These are phyloP conservation scores for Paelopatides confundens DNA, from an alignment of 53 echinoderm and acorn worm species.

Conservation along the genomic window DNA sequence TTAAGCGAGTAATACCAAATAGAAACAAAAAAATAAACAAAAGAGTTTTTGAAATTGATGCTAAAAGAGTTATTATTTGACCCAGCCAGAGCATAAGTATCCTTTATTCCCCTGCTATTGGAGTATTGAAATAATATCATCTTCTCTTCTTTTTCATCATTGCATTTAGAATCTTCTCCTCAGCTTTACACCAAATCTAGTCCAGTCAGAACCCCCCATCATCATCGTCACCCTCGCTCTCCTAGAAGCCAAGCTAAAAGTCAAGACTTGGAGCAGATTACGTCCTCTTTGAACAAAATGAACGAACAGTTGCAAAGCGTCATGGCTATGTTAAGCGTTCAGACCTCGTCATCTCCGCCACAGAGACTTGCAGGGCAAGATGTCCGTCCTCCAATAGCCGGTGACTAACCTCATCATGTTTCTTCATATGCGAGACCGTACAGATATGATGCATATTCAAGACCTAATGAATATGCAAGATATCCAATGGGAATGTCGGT, in stretches of 20 bases:
- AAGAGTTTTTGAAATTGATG: no score
- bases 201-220: not conserved
- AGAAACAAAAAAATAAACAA: no score
- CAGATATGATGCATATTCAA: not conserved
- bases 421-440: not conserved
- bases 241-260: slow-evolving; percentile 17
- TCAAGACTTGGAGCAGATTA: slow-evolving; percentile 35
- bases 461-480: slow-evolving; percentile 46
- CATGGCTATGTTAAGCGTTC: slow-evolving; percentile 75
- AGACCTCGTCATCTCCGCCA: not conserved
- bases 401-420: not conserved
- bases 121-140: no score
- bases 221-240: not conserved
- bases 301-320: slow-evolving; percentile 87
- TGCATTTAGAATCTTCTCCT: not conserved
- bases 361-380: not conserved
- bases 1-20: no score
- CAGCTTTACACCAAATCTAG: not conserved
- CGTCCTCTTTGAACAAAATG: slow-evolving; percentile 75
- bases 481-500: slow-evolving; percentile 23
- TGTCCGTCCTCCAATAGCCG: not conserved
- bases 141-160: no score
- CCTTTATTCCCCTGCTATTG: no score
- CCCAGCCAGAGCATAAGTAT: no score
- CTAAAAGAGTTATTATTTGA: no score